These are phyloP conservation scores for Lepidochitona cinerea DNA, from an alignment of 2,888 invertebrate species.

Conservation along the genomic window DNA sequence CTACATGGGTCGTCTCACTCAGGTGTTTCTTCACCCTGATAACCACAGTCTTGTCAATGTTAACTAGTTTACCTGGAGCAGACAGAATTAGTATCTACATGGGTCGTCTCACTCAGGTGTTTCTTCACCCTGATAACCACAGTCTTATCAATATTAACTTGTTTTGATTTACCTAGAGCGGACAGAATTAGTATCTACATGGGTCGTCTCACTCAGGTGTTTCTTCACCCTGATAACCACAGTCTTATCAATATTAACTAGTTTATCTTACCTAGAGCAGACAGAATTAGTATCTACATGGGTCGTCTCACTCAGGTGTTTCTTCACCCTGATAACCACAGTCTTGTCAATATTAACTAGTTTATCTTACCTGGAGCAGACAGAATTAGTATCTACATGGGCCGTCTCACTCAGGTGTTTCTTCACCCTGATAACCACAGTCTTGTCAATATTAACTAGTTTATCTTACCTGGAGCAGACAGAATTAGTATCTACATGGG, in stretches of 20 bases:
- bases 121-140: slow-evolving; percentile 61
- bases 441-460: slow-evolving; percentile 31
- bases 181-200: slow-evolving; percentile 13
- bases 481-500: slow-evolving; percentile 7
- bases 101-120: slow-evolving; percentile 44
- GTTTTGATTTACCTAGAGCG: slow-evolving; percentile 15
- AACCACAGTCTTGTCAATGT: slow-evolving; percentile 54
- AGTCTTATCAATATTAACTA: slow-evolving; percentile 31
- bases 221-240: slow-evolving; percentile 61
- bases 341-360: slow-evolving; percentile 32
- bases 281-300: slow-evolving; percentile 14
- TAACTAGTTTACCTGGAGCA: slow-evolving; percentile 24
- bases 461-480: slow-evolving; percentile 22
- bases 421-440: slow-evolving; percentile 57
- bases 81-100: slow-evolving; percentile 13
- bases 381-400: slow-evolving; percentile 9
- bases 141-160: slow-evolving; percentile 32
- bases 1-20: slow-evolving; percentile 24
- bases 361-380: slow-evolving; percentile 20
- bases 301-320: slow-evolving; percentile 47
- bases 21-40: slow-evolving; percentile 59
- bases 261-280: slow-evolving; percentile 16
- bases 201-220: slow-evolving; percentile 44
- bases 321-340: slow-evolving; percentile 59
- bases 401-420: slow-evolving; percentile 49